Evolutionary conservation across 2,797 vertebrate genomes (phyloP).

Genomic region (Crenichthys baileyi): DNA sequence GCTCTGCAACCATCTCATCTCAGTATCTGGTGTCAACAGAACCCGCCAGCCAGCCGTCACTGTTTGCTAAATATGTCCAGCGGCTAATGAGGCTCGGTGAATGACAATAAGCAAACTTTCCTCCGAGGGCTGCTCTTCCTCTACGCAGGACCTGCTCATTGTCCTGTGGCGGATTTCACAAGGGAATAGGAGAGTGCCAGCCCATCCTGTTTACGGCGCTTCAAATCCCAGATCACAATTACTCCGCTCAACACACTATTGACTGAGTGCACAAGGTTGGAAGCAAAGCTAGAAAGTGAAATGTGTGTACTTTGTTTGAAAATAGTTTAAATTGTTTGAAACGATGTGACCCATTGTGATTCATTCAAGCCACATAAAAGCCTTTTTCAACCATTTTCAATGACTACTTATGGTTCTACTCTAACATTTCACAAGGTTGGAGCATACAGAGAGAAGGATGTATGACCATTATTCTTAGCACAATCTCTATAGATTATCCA

Average conservation of each 20-base stretch:
- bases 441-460: neutral
- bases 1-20: constrained; percentile 11
- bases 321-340: constrained; percentile 1
- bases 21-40: constrained; percentile 24
- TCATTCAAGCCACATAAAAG: neutral
- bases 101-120: constrained; percentile 55
- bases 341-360: constrained; percentile 3
- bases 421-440: neutral
- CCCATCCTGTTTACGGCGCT: constrained; percentile 77
- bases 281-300: constrained; percentile 29
- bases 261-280: constrained; percentile 6
- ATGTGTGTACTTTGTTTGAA: constrained; percentile 13
- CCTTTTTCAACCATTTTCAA: neutral
- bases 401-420: neutral
- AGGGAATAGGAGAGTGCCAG: constrained; percentile 49
- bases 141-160: constrained; percentile 54
- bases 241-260: constrained; percentile 21
- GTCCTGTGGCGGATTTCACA: constrained; percentile 45
- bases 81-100: constrained; percentile 47
- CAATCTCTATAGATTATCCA: too few relatives aligned
- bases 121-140: constrained; percentile 43
- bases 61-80: constrained; percentile 53
- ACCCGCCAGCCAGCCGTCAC: constrained; percentile 20
- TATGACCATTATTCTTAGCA: too few relatives aligned
- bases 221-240: constrained; percentile 60